These are phyloP conservation scores for Propsilocerus akamusi DNA, from an alignment of 1,140 invertebrate species.

Conservation along the genomic window DNA sequence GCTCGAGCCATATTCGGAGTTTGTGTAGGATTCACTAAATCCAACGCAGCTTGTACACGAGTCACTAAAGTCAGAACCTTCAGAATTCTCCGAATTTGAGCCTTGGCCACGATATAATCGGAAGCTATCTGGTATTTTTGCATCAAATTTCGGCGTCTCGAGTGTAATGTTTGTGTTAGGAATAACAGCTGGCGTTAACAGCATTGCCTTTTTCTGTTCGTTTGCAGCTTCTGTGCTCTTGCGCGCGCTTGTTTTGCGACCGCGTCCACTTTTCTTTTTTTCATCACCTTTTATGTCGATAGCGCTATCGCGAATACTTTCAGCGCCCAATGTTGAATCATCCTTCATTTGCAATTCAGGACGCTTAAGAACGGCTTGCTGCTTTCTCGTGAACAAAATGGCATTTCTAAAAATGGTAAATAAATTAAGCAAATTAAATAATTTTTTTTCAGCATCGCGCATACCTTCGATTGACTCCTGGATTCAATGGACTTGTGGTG, in stretches of 20 bases:
- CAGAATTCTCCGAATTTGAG: conserved; percentile 18
- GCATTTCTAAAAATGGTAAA: conserved; percentile 37
- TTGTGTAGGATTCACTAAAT: conserved; percentile 19
- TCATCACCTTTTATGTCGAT: conserved; percentile 27
- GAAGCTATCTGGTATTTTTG: conserved; percentile 21
- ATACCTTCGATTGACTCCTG: conserved; percentile 49
- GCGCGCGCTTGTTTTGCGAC: not conserved
- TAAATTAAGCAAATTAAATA: not conserved
- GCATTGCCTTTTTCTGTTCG: conserved; percentile 3
- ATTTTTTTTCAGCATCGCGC: not conserved
- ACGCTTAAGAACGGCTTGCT: conserved; percentile 29
- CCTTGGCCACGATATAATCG: conserved; percentile 20
- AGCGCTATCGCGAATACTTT: conserved; percentile 16
- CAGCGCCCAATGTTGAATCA: conserved; percentile 25
- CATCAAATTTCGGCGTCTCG: not conserved
- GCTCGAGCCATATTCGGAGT: conserved; percentile 19
- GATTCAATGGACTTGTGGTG: conserved; percentile 20
- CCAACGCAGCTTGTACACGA: conserved; percentile 22
- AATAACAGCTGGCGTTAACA: not conserved
- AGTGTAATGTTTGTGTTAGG: not conserved
- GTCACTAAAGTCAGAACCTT: conserved; percentile 17
- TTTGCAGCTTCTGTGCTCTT: conserved; percentile 8
- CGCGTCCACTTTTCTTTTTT: conserved; percentile 14
- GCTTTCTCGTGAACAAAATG: conserved; percentile 65
- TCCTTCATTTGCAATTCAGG: conserved; percentile 26